Evolutionary conservation across 2,113 vertebrate genomes (phyloP), one percentile per base, ranked within the genome.

Genomic region (Caranx ignobilis): DNA sequence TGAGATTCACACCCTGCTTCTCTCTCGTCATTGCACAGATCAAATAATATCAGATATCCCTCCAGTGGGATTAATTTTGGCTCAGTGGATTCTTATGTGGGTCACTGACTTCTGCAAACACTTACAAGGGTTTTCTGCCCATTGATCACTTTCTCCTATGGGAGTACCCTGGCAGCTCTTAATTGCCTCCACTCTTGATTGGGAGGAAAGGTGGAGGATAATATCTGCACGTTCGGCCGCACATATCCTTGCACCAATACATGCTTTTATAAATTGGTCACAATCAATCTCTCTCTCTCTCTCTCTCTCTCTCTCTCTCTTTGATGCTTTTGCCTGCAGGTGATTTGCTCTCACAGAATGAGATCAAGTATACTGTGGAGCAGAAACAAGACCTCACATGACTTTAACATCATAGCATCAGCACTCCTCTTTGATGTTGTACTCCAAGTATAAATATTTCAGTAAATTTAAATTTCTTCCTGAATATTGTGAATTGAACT

Each of bases 1-100:
- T 95, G 94, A 95, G 91, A 93, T 55, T 77, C 4, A 7, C 5
- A 5, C 3, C 3, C 18, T 76, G n/a, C 39, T 62, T 18, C 4
- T 73, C 7, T 52, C 21, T 73, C 66, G 5, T 73, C 39, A 2
- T 7, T 5, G 0, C n/a, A 13, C 6, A 47, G 2, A 37, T 19
- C 5, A 18, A 16, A n/a, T 63, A 6, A 19, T 34, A 18, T 7
- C 3, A 12, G 26, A 69, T 41, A 3, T 37, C n/a, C 9, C 26
- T 57, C 41, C 4, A 3, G 4, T 37, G 18, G 37, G 52, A 52
- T 67, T 13, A 21, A 31, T 15, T 3, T 3, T 10, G 4, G 0
- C n/a, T 15, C 15, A 19, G 21, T 48, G 2, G 12, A 39, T 71
- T 48, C 9, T 32, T 21, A 2, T 7, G 0, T n/a, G 26, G 66